phyloP scores from a whole-genome alignment of 2,797 vertebrate genomes.

The Pteropus rufus region DNA sequence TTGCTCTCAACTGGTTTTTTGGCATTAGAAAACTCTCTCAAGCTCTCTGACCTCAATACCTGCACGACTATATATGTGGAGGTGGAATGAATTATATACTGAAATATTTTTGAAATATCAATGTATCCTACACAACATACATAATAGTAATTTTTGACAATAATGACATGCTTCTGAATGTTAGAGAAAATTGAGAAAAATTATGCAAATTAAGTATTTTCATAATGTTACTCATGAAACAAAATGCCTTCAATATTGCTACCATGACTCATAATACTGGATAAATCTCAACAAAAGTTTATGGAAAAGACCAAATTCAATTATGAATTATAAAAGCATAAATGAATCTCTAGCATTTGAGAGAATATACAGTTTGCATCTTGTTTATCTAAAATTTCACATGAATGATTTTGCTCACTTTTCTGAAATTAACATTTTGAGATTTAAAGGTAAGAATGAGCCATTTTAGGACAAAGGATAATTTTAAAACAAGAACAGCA shows the following conservation, averaged over 20 bases:
- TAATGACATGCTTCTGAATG: not conserved
- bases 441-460: slow-evolving; percentile 35
- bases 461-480: slow-evolving; percentile 42
- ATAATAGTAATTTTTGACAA: not conserved
- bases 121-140: not conserved
- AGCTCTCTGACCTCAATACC: not conserved
- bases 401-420: not conserved
- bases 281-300: slow-evolving; percentile 35
- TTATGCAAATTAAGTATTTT: slow-evolving; percentile 46
- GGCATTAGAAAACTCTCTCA: not conserved
- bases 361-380: slow-evolving; percentile 1
- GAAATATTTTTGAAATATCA: slow-evolving; percentile 6
- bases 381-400: slow-evolving; percentile 45
- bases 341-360: slow-evolving; percentile 13
- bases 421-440: slow-evolving; percentile 34
- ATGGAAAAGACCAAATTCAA: slow-evolving; percentile 45
- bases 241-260: slow-evolving; percentile 26
- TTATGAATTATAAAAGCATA: slow-evolving; percentile 43
- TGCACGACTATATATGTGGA: not conserved
- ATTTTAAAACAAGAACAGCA: slow-evolving; percentile 51
- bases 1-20: slow-evolving; percentile 16
- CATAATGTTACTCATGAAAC: slow-evolving; percentile 9
- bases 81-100: not conserved
- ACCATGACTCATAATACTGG: slow-evolving; percentile 21
- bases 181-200: slow-evolving; percentile 16